Conservation (phyloP, 2,797 vertebrate species). For the Microctenopoma stevenorrisi region DNA sequence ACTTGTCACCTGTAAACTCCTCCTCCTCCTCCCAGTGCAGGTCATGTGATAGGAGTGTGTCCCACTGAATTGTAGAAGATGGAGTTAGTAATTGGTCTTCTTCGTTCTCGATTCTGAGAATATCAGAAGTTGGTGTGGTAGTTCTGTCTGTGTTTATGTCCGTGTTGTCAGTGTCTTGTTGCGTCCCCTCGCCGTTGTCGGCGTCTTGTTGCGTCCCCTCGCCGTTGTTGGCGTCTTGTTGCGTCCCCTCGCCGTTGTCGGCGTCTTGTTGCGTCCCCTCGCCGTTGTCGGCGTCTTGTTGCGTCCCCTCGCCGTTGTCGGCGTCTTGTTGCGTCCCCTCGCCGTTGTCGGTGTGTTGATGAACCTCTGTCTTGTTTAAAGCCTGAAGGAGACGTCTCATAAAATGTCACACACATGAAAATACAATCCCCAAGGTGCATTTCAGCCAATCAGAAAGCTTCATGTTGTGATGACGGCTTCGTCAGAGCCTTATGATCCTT, state of each 20-base stretch:
- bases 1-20: neutral
- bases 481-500: too few species aligned
- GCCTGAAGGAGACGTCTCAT: slow-evolving; percentile 32
- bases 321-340: slow-evolving; percentile 9
- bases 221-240: neutral
- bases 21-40: slow-evolving; percentile 1
- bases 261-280: slow-evolving; percentile 10
- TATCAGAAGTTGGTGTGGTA: neutral
- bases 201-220: neutral
- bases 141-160: neutral
- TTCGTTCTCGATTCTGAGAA: neutral
- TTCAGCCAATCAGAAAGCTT: neutral
- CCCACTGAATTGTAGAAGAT: slow-evolving; percentile 49
- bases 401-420: neutral
- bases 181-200: neutral
- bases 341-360: neutral
- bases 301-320: neutral
- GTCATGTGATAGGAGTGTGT: slow-evolving; percentile 13
- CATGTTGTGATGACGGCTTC: too few species aligned
- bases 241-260: slow-evolving; percentile 5
- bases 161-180: neutral
- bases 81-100: slow-evolving; percentile 23
- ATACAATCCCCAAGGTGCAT: neutral
- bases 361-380: slow-evolving; percentile 45
- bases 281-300: neutral